Evolutionary conservation across 2,113 vertebrate species (phyloP), one percentile per base, ranked within the genome.

Genomic region (Eretmochelys imbricata): DNA sequence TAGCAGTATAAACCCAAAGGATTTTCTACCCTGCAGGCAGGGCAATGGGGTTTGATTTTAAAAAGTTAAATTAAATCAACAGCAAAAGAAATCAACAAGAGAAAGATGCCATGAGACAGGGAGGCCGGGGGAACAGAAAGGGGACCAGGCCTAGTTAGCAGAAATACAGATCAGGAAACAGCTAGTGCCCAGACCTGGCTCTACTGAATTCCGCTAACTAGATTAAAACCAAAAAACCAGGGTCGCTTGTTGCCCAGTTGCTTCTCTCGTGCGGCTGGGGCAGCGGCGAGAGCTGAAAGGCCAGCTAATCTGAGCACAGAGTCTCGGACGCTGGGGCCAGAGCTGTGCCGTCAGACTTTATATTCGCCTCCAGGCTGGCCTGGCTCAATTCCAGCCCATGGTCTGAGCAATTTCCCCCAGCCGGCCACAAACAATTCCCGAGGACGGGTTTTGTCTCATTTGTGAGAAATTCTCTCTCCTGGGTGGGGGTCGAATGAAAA

Each of bases 201-300:
- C 95, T 93, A 93, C 94, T 91, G 95, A 94, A 89, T 96, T 96
- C 93, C 49, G 93, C 94, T 94, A 97, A 90, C 96, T 97, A 97
- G 90, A 95, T 96, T 88, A 84, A 92, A 83, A 79, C 55, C 35
- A 20, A 48, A 54, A 84, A 78, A 76, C 75, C 50, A 59, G 38
- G 62, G 54, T 31, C 55, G 75, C 59, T n/a, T 16, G 1, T n/a
- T 69, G 59, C 59, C 29, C 29, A 14, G 13, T 35, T 62, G 31
- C 62, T 17, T 17, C 31, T 35, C 4, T 2, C 8, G 35, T 69
- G 62, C 35, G 4, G 62, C 31, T 69, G 14, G 35, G 62, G 31
- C 35, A n/a, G 62, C 31, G 5, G 62, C 16, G 31, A 14, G 59
- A 31, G 8, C 29, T 31, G 5, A 35, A 62, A 31, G 59, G 31